These are phyloP conservation scores for Galago senegalensis DNA, from an alignment of 2,797 vertebrate species.

Conservation along the genomic window DNA sequence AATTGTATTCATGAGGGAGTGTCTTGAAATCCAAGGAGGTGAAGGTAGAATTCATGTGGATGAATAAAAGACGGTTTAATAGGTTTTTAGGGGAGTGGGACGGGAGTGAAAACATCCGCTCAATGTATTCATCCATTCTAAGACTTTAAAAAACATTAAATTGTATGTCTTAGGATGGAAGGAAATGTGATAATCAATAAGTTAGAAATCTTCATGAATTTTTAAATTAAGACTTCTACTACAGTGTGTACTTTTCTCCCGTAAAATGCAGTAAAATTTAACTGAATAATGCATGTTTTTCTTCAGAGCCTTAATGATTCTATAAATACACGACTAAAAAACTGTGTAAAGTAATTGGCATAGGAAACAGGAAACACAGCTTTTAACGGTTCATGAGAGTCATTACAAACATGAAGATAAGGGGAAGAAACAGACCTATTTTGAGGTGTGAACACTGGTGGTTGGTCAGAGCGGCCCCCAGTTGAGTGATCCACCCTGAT, in stretches of 20 bases:
- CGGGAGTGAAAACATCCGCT: constrained; percentile 57
- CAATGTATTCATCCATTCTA: constrained; percentile 77
- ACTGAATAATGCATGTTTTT: constrained; percentile 84
- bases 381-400: constrained; percentile 57
- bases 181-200: constrained; percentile 78
- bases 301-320: constrained; percentile 77
- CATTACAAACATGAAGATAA: constrained; percentile 46
- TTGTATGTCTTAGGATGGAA: constrained; percentile 65
- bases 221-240: constrained; percentile 78
- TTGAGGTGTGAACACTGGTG: neutral
- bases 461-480: neutral
- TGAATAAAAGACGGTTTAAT: constrained; percentile 61
- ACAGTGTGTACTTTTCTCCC: constrained; percentile 53
- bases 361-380: constrained; percentile 71
- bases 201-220: constrained; percentile 78
- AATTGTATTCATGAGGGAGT: constrained; percentile 65
- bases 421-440: neutral
- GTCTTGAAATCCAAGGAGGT: constrained; percentile 54
- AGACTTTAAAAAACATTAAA: constrained; percentile 75
- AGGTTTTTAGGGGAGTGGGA: constrained; percentile 51
- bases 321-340: constrained; percentile 80
- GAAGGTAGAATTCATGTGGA: constrained; percentile 68
- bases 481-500: neutral
- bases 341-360: constrained; percentile 75
- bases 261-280: constrained; percentile 78